Percentiles rank a stretch among this genome's conserved stretches.
phyloP scores from a whole-genome alignment of 1,140 invertebrate genomes.

The Drosophila fuyamai region DNA sequence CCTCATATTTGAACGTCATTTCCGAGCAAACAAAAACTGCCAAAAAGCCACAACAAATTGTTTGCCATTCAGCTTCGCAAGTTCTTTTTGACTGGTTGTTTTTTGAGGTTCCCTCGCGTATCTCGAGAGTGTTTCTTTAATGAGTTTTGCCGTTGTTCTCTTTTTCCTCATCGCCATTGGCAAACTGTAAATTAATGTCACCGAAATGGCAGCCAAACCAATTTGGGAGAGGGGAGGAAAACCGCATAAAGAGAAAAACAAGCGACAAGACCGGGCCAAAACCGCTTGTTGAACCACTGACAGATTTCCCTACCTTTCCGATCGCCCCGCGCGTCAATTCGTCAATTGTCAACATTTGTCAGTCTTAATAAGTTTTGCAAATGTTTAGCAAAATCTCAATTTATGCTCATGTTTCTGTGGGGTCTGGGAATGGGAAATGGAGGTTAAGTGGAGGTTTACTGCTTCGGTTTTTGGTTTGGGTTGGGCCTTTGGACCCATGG shows the following conservation, averaged over 20 bases:
- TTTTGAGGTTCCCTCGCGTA: slow-evolving; percentile 19
- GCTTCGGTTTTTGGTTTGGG: slow-evolving; percentile 13
- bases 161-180: slow-evolving; percentile 30
- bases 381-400: slow-evolving; percentile 50
- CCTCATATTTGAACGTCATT: background rate
- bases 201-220: slow-evolving; percentile 52
- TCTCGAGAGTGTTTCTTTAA: slow-evolving; percentile 38
- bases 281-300: slow-evolving; percentile 40
- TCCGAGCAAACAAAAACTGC: background rate
- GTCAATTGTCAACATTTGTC: slow-evolving; percentile 59
- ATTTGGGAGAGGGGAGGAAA: slow-evolving; percentile 32
- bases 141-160: slow-evolving; percentile 49
- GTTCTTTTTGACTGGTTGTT: slow-evolving; percentile 12
- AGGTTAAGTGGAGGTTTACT: slow-evolving; percentile 51
- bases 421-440: slow-evolving; percentile 42
- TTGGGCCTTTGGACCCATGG: slow-evolving; percentile 32
- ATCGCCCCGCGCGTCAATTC: slow-evolving; percentile 30
- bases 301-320: slow-evolving; percentile 22
- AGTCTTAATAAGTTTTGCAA: slow-evolving; percentile 58
- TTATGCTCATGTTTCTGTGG: slow-evolving; percentile 45
- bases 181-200: slow-evolving; percentile 61
- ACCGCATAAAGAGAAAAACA: slow-evolving; percentile 30
- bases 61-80: slow-evolving; percentile 5
- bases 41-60: slow-evolving; percentile 27
- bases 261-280: slow-evolving; percentile 32